A percentile compares a stretch with the other conserved stretches of the same genome.
Evolutionary conservation across 2,797 vertebrate species (phyloP).

Genomic region (Spinus olivaceus): DNA sequence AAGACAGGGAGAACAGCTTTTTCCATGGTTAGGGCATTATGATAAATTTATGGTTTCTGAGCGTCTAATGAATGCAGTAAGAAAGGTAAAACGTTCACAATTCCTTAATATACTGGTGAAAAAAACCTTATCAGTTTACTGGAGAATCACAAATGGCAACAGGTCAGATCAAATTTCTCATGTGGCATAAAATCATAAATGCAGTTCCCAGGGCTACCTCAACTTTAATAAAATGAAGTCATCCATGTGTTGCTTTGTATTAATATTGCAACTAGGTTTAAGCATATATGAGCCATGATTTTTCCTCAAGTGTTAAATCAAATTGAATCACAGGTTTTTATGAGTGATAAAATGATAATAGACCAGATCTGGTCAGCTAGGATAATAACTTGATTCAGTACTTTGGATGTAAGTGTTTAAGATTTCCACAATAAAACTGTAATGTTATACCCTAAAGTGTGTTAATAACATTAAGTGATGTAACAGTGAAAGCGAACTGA

Average conservation of each 20-base stretch:
- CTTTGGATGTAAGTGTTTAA: constrained; percentile 96
- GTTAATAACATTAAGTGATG: constrained; percentile 99
- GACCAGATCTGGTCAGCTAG: constrained; percentile 79
- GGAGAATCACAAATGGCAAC: constrained; percentile 58
- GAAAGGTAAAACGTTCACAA: constrained; percentile 14
- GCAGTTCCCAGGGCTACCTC: constrained; percentile 67
- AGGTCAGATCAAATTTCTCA: constrained; percentile 68
- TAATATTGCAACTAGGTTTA: constrained; percentile 69
- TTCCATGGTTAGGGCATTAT: not conserved
- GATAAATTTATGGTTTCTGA: constrained; percentile 4
- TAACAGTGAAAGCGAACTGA: constrained; percentile 93
- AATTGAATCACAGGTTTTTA: constrained; percentile 78
- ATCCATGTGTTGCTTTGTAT: constrained; percentile 73
- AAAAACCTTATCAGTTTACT: constrained; percentile 59
- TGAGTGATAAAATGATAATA: constrained; percentile 78
- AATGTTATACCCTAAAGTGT: constrained; percentile 97
- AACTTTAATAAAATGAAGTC: constrained; percentile 78
- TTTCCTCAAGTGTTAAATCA: constrained; percentile 74
- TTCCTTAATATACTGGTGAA: constrained; percentile 25
- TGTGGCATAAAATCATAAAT: constrained; percentile 55
- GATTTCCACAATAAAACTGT: constrained; percentile 96
- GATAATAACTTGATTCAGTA: constrained; percentile 96
- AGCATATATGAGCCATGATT: constrained; percentile 59
- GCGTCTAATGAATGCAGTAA: constrained; percentile 30
- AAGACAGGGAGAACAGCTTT: not conserved